Conservation (phyloP, 2,888 invertebrate species). For the Luperina nickerlii region DNA sequence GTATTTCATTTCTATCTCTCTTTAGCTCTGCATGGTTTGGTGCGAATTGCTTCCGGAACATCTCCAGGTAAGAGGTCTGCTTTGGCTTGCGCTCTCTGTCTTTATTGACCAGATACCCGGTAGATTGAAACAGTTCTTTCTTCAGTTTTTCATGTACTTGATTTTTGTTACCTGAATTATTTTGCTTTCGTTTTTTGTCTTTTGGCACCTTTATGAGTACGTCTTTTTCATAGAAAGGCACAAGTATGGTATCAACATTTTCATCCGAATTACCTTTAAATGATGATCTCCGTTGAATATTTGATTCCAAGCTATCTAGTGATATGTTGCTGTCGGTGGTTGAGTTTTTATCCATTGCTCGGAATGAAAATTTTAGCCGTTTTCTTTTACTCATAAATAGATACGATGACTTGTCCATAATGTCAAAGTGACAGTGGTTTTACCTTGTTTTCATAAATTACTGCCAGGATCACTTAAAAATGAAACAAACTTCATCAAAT, state of each 20-base stretch:
- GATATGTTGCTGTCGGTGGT: slow-evolving; percentile 82
- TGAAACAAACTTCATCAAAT: slow-evolving; percentile 31
- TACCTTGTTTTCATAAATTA: slow-evolving; percentile 9
- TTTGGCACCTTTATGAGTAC: slow-evolving; percentile 85
- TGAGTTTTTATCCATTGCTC: slow-evolving; percentile 79
- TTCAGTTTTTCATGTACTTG: slow-evolving; percentile 64
- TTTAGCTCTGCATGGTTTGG: slow-evolving; percentile 64
- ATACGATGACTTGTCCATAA: slow-evolving; percentile 77
- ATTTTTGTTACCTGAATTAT: slow-evolving; percentile 62
- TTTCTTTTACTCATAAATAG: slow-evolving; percentile 79
- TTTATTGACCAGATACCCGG: slow-evolving; percentile 81
- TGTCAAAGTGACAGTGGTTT: slow-evolving; percentile 68
- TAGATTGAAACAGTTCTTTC: slow-evolving; percentile 68
- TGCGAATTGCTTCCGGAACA: slow-evolving; percentile 83
- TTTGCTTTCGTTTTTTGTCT: slow-evolving; percentile 72
- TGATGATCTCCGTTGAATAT: slow-evolving; percentile 71
- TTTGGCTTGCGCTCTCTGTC: slow-evolving; percentile 70
- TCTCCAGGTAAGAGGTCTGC: slow-evolving; percentile 81
- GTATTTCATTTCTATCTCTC: slow-evolving; percentile 75
- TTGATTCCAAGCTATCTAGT: slow-evolving; percentile 82
- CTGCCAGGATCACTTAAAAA: slow-evolving; percentile 31
- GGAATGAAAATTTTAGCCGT: slow-evolving; percentile 68
- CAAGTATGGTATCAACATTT: slow-evolving; percentile 84
- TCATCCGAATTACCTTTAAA: slow-evolving; percentile 71
- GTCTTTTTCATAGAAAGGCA: slow-evolving; percentile 88